Evolutionary conservation across 2,888 invertebrate genomes (phyloP).

Genomic region (Lithosia quadra): DNA sequence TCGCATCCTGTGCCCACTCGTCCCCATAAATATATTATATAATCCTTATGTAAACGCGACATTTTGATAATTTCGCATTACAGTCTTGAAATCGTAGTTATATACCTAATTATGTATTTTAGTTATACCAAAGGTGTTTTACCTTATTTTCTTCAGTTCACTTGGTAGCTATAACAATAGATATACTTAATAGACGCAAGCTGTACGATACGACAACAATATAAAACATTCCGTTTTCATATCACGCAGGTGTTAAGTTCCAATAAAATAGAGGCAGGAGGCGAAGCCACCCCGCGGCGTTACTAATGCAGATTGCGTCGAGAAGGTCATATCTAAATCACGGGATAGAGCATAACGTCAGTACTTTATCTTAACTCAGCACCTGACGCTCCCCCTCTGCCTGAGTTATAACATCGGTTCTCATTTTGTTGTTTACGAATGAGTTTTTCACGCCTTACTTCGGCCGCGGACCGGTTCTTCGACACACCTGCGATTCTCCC

Average conservation of each 20-base stretch:
- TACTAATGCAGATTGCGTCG: conserved; percentile 82
- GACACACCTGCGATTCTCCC: conserved; percentile 78
- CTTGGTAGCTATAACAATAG: conserved; percentile 26
- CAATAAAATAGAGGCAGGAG: conserved; percentile 57
- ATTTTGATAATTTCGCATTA: too few species aligned
- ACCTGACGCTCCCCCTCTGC: conserved; percentile 69
- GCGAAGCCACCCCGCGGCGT: conserved; percentile 53
- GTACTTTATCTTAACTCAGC: conserved; percentile 81
- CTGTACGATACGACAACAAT: conserved; percentile 23
- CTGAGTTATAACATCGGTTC: conserved; percentile 75
- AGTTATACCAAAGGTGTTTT: neutral
- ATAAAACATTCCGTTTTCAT: conserved; percentile 47
- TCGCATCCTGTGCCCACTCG: too few species aligned
- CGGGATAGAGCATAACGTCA: conserved; percentile 77
- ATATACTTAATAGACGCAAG: conserved; percentile 22
- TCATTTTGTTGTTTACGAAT: conserved; percentile 83
- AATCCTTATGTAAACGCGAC: too few species aligned
- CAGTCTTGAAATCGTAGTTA: too few species aligned
- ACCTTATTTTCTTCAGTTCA: neutral
- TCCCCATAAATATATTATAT: too few species aligned
- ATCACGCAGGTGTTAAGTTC: conserved; percentile 66
- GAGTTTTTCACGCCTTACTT: conserved; percentile 78
- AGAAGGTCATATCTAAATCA: conserved; percentile 84
- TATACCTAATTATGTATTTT: too few species aligned
- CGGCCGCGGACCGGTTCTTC: conserved; percentile 70